phyloP scores from a whole-genome alignment of 2,113 vertebrate genomes.

The Apteryx mantelli region DNA sequence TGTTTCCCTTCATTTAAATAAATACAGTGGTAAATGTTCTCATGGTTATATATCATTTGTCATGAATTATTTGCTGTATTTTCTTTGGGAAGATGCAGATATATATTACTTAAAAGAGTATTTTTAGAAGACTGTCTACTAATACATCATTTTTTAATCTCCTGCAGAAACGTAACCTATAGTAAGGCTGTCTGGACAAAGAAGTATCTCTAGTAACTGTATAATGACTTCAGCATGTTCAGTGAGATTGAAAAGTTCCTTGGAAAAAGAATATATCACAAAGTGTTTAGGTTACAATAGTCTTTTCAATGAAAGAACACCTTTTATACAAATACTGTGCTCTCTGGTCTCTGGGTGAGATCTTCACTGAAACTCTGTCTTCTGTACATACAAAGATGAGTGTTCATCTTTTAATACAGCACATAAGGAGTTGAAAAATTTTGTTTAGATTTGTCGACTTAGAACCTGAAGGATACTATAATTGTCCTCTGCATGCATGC shows the following conservation, averaged over 20 bases:
- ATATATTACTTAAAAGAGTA: not conserved
- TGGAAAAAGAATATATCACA: constrained; percentile 33
- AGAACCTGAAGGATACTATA: not conserved
- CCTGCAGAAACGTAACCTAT: constrained; percentile 12
- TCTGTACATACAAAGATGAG: constrained; percentile 9
- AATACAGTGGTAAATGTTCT: constrained; percentile 39
- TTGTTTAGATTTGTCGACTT: not conserved
- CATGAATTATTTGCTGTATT: constrained; percentile 17
- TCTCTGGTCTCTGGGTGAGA: constrained; percentile 8
- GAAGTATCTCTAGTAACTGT: not conserved
- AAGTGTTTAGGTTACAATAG: constrained; percentile 42
- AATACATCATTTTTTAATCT: constrained; percentile 35
- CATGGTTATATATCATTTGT: constrained; percentile 11
- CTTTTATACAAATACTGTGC: constrained; percentile 25
- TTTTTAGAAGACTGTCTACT: constrained; percentile 32
- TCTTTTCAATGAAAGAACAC: constrained; percentile 23
- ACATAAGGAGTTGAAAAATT: not conserved
- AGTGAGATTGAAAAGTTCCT: constrained; percentile 30
- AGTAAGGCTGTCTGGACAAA: constrained; percentile 33
- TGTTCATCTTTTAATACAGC: constrained; percentile 26
- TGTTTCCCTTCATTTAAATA: constrained; percentile 52
- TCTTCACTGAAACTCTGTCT: constrained; percentile 28
- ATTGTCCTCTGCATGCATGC: not conserved
- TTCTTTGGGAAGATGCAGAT: constrained; percentile 15
- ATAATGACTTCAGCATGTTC: constrained; percentile 40